Evolutionary conservation across 2,113 vertebrate genomes (phyloP), one percentile per base, ranked within the genome.

Genomic region (Sprattus sprattus): DNA sequence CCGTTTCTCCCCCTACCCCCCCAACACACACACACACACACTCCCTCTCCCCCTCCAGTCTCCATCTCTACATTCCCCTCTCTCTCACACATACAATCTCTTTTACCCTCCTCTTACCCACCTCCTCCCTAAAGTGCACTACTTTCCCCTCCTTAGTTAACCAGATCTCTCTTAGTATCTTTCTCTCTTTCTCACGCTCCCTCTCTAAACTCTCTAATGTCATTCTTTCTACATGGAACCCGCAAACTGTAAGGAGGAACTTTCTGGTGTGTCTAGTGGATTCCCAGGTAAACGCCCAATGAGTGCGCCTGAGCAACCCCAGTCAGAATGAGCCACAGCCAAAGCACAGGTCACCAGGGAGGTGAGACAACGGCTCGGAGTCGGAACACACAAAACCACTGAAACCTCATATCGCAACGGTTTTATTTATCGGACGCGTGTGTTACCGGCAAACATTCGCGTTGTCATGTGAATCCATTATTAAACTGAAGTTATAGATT

Each of bases 251-350:
- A 46, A 82, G 54, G 13, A 28, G 81, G 49, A 28, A 81, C 87
- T 87, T 86, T 87, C 81, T 89, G 84, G 75, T 71, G 86, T 60
- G 80, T 85, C 67, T 54, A 88, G 85, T 88, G 84, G 82, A 90
- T 89, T 87, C 89, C 85, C 88, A 84, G 86, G 87, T 87, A 81
- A 90, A 80, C 50, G 81, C 75, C 54, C 84, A 86, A 87, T 45
- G 32, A 54, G 3, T 3, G 83, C 75, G 75, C 83, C 9, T 83
- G 60, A 32, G 71, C 49, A 47, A 78, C 71, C 25, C 71, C 2
- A 78, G 71, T 13, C 15, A 16, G 16, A 78, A 78, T 78, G 71
- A 78, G 71, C 13, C 13, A 11, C 28, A 44, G 71, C 28, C 71
- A 28, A 0, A 13, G 28, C 11, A 0, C 11, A 78, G 71, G 28